A percentile compares a stretch with the other conserved stretches of the same genome.
Evolutionary conservation across 2,113 vertebrate species (phyloP).

Genomic region (Amazona vittata): DNA sequence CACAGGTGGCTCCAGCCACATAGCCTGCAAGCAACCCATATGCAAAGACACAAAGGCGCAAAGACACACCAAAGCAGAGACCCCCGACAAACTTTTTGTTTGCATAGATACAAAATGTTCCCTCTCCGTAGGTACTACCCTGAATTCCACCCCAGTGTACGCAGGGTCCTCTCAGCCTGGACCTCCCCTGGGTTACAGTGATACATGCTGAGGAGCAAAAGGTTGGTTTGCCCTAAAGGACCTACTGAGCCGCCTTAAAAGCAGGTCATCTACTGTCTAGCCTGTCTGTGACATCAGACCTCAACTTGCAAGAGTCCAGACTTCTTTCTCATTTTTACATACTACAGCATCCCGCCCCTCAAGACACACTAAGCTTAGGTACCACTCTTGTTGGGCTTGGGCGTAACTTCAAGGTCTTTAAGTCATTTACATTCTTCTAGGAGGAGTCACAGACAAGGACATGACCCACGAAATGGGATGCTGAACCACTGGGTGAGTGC

Average conservation of each 20-base stretch:
- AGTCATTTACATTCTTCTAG: neutral
- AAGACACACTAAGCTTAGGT: neutral
- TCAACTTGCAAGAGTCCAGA: rapidly evolving
- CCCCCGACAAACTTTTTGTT: neutral
- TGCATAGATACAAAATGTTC: neutral
- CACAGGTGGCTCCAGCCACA: neutral
- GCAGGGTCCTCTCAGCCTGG: neutral
- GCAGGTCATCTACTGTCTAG: no score
- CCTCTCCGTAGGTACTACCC: neutral
- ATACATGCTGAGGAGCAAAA: rapidly evolving
- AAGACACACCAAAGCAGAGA: rapidly evolving
- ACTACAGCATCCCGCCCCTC: neutral
- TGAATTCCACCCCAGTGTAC: neutral
- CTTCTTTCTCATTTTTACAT: neutral
- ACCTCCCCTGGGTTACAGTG: neutral
- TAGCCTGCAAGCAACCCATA: neutral
- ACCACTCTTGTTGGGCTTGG: neutral
- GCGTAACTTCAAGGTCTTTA: neutral
- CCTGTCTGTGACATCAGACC: neutral
- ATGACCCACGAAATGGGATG: neutral
- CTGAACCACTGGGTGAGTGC: neutral
- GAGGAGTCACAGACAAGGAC: neutral
- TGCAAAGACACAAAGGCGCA: neutral
- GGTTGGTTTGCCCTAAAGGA: neutral
- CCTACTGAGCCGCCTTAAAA: neutral